These are phyloP conservation scores for Lepus townsendii DNA, from an alignment of 2,797 vertebrate species.

Conservation along the genomic window DNA sequence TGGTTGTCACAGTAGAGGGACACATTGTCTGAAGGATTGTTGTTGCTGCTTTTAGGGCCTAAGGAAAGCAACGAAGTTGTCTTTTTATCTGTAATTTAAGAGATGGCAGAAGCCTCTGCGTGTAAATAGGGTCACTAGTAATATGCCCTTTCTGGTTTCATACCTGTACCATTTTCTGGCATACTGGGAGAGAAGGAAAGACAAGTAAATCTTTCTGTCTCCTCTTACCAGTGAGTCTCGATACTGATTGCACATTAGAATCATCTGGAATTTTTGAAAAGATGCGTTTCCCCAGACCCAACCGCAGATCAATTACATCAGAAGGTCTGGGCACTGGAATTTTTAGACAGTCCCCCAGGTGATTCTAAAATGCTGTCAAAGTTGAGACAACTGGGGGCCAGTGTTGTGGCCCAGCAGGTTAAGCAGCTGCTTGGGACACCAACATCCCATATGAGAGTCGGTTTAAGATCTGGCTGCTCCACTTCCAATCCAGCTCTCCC, in stretches of 20 bases:
- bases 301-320: not conserved
- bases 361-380: not conserved
- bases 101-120: not conserved
- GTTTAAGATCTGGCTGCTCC: no score
- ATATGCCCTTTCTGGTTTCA: not conserved
- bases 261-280: not conserved
- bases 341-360: not conserved
- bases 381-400: not conserved
- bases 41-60: not conserved
- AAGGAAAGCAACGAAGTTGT: not conserved
- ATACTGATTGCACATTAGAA: not conserved
- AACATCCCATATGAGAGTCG: no score
- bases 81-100: slow-evolving; percentile 31
- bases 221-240: not conserved
- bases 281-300: not conserved
- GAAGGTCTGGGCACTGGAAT: not conserved
- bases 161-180: not conserved
- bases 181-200: slow-evolving; percentile 7
- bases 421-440: no score
- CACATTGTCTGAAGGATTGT: slow-evolving; percentile 20
- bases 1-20: not conserved
- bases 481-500: no score
- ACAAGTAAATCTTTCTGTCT: not conserved
- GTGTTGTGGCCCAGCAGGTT: no score
- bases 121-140: not conserved